Base-by-base conservation (phyloP, 2,888 invertebrate genomes). In the Suillia variegata region DNA sequence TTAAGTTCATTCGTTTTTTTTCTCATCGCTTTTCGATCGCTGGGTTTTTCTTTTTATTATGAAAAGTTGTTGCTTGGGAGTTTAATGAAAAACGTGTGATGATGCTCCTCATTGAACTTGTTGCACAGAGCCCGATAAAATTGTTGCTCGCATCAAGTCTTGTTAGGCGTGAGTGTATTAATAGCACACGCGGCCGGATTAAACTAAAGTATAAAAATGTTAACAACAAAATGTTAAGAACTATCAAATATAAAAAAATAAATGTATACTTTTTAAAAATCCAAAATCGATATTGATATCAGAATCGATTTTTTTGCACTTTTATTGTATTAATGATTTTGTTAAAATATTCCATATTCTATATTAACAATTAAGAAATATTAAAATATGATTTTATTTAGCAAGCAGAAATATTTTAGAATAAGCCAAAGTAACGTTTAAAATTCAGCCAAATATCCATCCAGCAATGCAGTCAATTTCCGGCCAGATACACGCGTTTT, bases 371-470 rank as follows among this genome's bases (percentile, higher is more conserved):
- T 31, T 31, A 8, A 6, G 12, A 31, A 31, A 8, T 31, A 31
- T 31, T 31, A 31, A 12, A 31, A 31, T n/a, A 31, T 31, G 31
- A 31, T 31, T 31, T 31, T 31, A 31, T 31, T 31, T 31, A 8
- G 31, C 12, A 21, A 24, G 38, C 45, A 33, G 13, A 33, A 22
- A 8, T 31, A n/a, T n/a, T n/a, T n/a, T n/a, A n/a, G n/a, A n/a
- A n/a, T n/a, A n/a, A n/a, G n/a, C n/a, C n/a, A n/a, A n/a, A n/a
- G n/a, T n/a, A n/a, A n/a, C n/a, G n/a, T n/a, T n/a, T n/a, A n/a
- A n/a, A n/a, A n/a, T n/a, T n/a, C n/a, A n/a, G 26, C 26, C 67
- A 74, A 73, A 69, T 26, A 64, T 64, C 52, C 47, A n/a, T n/a
- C n/a, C n/a, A n/a, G n/a, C n/a, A n/a, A n/a, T n/a, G n/a, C n/a